These are phyloP conservation scores for Acanthiza pusilla DNA, from an alignment of 2,797 vertebrate species.

Conservation along the genomic window DNA sequence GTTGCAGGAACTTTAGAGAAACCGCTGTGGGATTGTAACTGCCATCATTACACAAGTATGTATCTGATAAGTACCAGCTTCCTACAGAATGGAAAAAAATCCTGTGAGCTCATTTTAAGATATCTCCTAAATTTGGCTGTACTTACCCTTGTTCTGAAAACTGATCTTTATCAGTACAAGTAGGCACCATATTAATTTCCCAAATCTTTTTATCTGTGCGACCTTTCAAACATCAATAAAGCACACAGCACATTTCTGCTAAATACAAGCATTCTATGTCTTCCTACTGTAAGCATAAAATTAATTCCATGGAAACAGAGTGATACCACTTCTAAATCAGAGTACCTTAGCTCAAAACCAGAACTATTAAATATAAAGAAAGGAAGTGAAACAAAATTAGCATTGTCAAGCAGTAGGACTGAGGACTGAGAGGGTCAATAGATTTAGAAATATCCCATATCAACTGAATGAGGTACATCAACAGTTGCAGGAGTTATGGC, in stretches of 20 bases:
- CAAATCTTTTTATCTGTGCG: neutral
- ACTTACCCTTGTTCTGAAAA: neutral
- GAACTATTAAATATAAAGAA: neutral
- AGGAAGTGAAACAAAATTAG: neutral
- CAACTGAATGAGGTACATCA: neutral
- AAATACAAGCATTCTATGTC: neutral
- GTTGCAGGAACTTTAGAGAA: neutral
- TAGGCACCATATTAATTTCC: neutral
- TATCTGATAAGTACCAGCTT: neutral
- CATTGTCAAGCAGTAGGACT: neutral
- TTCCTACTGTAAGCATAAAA: neutral
- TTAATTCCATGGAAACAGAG: neutral
- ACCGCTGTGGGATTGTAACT: neutral
- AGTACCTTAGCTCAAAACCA: neutral
- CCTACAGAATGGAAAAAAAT: neutral
- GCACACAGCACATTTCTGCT: neutral
- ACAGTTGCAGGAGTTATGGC: neutral
- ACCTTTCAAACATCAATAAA: constrained; percentile 17
- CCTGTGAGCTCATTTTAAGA: neutral
- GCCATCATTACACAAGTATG: neutral
- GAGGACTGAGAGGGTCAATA: neutral
- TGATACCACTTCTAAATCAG: neutral
- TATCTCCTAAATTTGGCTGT: neutral
- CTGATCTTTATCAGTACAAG: neutral
- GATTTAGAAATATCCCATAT: neutral